Evolutionary conservation across 37 sponge, comb jelly and placozoan species (phyloP), one percentile per base, ranked within the genome.

Genomic region (Bolinopsis microptera): DNA sequence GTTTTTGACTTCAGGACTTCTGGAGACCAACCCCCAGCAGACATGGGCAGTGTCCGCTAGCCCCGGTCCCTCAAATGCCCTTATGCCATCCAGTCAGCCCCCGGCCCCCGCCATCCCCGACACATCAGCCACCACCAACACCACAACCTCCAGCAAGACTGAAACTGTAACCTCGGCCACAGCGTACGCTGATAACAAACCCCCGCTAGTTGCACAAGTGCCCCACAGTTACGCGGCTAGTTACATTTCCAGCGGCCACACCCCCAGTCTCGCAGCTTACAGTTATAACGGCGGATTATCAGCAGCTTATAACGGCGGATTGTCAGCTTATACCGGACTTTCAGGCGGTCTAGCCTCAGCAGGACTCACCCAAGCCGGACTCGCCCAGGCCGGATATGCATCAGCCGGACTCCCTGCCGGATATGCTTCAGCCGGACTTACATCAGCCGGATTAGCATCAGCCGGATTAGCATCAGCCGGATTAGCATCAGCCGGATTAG

Each of bases 81-180:
- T 33, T 5, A 37, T 36, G 38, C 82, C 82, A 1, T 2, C 23
- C 35, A 35, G 31, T 33, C 82, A 33, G 16, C 82, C 27, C 38
- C 93, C 39, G 67, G 86, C 76, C 68, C 93, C 32, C 94, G 95
- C 35, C 93, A 94, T 32, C 93, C 96, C 76, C 94, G 94, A 25
- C 94, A 95, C 92, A 93, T 94, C 40, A 93, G 93, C 38, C 8
- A 92, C 76, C 0, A 67, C 94, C 34, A 69, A 69, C 75, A 94
- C 95, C 0, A 69, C 94, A 28, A 70, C 75, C 38, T 68, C 95
- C 75, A 80, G 39, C 69, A 75, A 69, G 41, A 92, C 93, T 69
- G 94, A 69, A 35, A 92, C 93, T 69, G 94, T 39, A 35, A 94
- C 94, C 0, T 83, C 93, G 41, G 35, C 82, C 68, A 76, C 93